A percentile compares a stretch with the other conserved stretches of the same genome.
phyloP scores from a whole-genome alignment of 2,888 invertebrate species.

The Agonopterix subpropinquella region DNA sequence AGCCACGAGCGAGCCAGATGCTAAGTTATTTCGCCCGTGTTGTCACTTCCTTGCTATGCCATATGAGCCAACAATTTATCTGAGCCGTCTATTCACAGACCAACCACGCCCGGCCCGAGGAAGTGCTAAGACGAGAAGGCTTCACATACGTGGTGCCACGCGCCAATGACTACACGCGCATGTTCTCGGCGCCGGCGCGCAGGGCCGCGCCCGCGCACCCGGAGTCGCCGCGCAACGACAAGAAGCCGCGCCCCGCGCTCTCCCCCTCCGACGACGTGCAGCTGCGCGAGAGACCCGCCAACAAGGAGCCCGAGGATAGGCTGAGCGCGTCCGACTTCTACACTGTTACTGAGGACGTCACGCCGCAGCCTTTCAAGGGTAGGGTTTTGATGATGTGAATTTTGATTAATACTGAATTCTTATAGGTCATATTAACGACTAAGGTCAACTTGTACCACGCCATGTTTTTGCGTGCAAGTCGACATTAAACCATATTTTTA shows the following conservation, averaged over 20 bases:
- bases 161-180: conserved; percentile 68
- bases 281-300: conserved; percentile 12
- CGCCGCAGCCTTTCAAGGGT: conserved; percentile 73
- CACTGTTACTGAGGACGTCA: conserved; percentile 61
- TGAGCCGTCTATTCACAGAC: conserved; percentile 6
- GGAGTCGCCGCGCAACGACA: conserved; percentile 60
- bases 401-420: background rate
- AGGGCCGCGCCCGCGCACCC: conserved; percentile 59
- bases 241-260: conserved; percentile 54
- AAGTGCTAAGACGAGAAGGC: conserved; percentile 49
- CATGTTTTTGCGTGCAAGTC: too few species aligned
- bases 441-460: too few species aligned
- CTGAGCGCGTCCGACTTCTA: conserved; percentile 71
- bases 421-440: too few species aligned
- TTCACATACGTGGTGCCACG: conserved; percentile 79
- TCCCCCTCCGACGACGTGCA: conserved; percentile 13
- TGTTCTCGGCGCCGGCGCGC: conserved; percentile 66
- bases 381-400: background rate
- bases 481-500: too few species aligned
- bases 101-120: conserved; percentile 45
- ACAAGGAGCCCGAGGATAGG: conserved; percentile 36
- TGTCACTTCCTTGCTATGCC: too few species aligned
- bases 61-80: too few species aligned
- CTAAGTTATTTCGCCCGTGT: too few species aligned
- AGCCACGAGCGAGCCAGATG: too few species aligned